Evolutionary conservation across 2,888 invertebrate species (phyloP), one percentile per base, ranked within the genome.

Genomic region (Eupithecia insigniata): DNA sequence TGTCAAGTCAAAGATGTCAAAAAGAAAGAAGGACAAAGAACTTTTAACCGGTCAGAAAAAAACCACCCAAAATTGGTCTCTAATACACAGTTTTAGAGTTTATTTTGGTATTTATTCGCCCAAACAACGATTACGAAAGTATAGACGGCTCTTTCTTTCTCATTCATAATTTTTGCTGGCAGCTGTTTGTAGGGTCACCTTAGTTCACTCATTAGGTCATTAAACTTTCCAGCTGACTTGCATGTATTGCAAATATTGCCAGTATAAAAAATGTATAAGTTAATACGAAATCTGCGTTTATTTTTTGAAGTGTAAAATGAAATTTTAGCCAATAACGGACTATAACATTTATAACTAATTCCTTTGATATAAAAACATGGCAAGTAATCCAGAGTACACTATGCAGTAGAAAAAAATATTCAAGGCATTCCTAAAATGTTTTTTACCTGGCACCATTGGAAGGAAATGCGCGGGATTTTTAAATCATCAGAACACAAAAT

Each of bases 191-290:
- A 39, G 76, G 78, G 78, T 79, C 51, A 55, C 51, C 14, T 26
- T 55, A 26, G 26, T 62, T 79, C 78, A 81, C 76, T 79, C 70
- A 46, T 69, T 74, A 76, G 84, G 84, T 78, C 81, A 80, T 80
- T 86, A 84, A 86, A 73, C 74, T 75, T 32, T 66, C 79, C 86
- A 85, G 85, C 85, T 86, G 86, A 82, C 79, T 75, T 69, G 66
- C 76, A 78, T 74, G 71, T 67, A 67, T 66, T 8, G 2, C 28
- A 66, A 61, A 67, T 43, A 55, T 61, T 75, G 65, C 65, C 69
- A 61, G 51, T 46, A 26, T 2, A 12, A 14, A 22, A 62, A 34
- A 64, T 34, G 7, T 22, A n/a, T n/a, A n/a, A n/a, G n/a, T n/a
- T n/a, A n/a, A n/a, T n/a, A n/a, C n/a, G n/a, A n/a, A n/a, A n/a